Base-by-base conservation (phyloP, 1,140 invertebrate species). In the Neomicropteryx cornuta region DNA sequence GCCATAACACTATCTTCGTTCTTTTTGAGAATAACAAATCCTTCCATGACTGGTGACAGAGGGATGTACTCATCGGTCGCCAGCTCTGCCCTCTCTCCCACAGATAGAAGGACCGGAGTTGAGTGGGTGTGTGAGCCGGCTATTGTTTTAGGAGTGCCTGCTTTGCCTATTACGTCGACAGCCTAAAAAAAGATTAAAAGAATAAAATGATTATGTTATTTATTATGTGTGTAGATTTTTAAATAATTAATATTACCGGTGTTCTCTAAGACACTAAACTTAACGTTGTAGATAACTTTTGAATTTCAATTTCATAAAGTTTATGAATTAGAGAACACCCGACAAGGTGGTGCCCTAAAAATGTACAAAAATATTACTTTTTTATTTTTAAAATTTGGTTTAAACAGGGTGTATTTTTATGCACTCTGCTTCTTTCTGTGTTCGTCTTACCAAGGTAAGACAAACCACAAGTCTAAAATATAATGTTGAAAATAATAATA, bases 121-220 rank as follows among this genome's bases (percentile, higher is more conserved):
- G 95, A 97, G 58, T 99, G 96, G 1, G 97, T 99, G 63, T 99
- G 97, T 54, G 99, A 99, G 17, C 97, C 97, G 16, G 97, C 99
- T 34, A 99, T 99, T 1, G 96, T 98, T 68, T 99, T 99, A 0
- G 96, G 97, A 54, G 97, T 97, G 22, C 97, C 97, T 5, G 97
- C 97, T 68, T 99, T 97, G 4, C 96, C 97, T 16, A 99, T 97
- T 4, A 97, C 92, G 73, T 99, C 96, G 1, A 99, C 94, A 33
- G 96, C 96, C 77, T 89, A 66, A 16, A 63, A 45, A 45, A 37
- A 33, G 16, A 27, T 19, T 18, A 23, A 5, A 43, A 5, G n/a
- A n/a, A n/a, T n/a, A n/a, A n/a, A n/a, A n/a, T n/a, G n/a, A 10
- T 27, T 27, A 27, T n/a, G n/a, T 27, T 27, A 8, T 10, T n/a